Evolutionary conservation across 2,888 invertebrate species (phyloP).

Genomic region (Amiota mariae): DNA sequence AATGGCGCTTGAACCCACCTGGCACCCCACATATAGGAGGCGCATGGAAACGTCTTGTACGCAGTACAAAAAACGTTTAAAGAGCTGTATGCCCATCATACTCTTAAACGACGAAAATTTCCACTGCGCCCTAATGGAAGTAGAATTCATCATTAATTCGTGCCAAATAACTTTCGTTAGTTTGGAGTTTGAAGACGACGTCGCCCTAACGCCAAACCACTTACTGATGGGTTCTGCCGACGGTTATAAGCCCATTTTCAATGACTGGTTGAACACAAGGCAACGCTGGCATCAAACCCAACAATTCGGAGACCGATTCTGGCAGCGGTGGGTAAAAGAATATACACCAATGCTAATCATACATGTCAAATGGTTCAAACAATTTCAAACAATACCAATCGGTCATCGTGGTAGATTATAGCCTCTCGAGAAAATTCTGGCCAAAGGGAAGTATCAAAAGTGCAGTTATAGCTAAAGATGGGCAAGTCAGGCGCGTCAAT

Average conservation of each 20-base stretch:
- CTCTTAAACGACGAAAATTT: not conserved
- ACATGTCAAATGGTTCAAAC: not conserved
- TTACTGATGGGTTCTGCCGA: slow-evolving; percentile 40
- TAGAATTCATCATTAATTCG: not conserved
- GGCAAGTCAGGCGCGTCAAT: too few relatives aligned
- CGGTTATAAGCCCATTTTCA: slow-evolving; percentile 34
- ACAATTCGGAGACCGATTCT: not conserved
- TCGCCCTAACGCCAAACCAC: slow-evolving; percentile 5
- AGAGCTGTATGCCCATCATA: not conserved
- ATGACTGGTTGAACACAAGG: not conserved
- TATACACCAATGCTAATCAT: not conserved
- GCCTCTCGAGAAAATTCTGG: too few relatives aligned
- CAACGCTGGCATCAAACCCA: not conserved
- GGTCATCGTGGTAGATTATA: too few relatives aligned
- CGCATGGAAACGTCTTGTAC: too few relatives aligned
- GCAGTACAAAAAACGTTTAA: not conserved
- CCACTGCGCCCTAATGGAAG: not conserved
- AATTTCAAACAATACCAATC: not conserved
- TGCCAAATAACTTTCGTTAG: not conserved
- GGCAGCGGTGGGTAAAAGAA: not conserved
- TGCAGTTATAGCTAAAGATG: too few relatives aligned
- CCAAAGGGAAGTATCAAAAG: too few relatives aligned
- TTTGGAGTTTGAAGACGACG: not conserved
- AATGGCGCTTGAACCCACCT: too few relatives aligned
- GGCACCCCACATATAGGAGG: not conserved